Conservation (phyloP, 1,140 invertebrate genomes). For the Chelonus insularis region DNA sequence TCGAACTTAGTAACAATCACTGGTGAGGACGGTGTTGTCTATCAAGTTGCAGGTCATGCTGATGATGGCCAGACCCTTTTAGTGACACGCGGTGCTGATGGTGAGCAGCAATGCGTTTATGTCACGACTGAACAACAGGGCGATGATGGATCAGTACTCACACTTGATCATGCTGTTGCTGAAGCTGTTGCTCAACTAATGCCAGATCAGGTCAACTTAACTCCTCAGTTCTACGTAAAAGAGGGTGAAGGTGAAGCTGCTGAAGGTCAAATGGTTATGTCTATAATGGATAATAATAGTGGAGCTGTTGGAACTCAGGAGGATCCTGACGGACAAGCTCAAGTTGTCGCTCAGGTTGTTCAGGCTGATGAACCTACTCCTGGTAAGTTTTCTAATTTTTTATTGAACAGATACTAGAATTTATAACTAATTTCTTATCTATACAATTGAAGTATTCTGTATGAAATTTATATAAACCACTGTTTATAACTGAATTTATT, state of each 20-base stretch:
- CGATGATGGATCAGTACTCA: slow-evolving; percentile 66
- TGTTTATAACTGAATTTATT: slow-evolving; percentile 29
- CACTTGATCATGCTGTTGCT: slow-evolving; percentile 66
- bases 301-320: slow-evolving; percentile 44
- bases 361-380: slow-evolving; percentile 79
- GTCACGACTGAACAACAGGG: slow-evolving; percentile 68
- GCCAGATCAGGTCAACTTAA: slow-evolving; percentile 54
- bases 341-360: slow-evolving; percentile 81
- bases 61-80: slow-evolving; percentile 74
- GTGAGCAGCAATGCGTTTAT: slow-evolving; percentile 71
- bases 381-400: slow-evolving; percentile 59
- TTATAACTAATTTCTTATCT: too few species aligned
- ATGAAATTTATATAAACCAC: too few species aligned
- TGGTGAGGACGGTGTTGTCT: slow-evolving; percentile 61
- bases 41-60: slow-evolving; percentile 74
- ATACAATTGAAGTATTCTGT: too few species aligned
- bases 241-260: slow-evolving; percentile 51
- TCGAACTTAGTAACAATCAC: slow-evolving; percentile 60
- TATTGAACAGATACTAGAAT: too few species aligned
- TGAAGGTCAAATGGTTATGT: slow-evolving; percentile 59
- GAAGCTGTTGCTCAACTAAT: slow-evolving; percentile 62
- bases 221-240: slow-evolving; percentile 63
- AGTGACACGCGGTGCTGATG: slow-evolving; percentile 69
- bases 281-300: slow-evolving; percentile 52
- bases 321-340: slow-evolving; percentile 61